Percentiles rank a stretch among this genome's conserved stretches.
These are phyloP conservation scores for Psammodynastes pulverulentus DNA, from an alignment of 2,113 vertebrate genomes.

Conservation along the genomic window DNA sequence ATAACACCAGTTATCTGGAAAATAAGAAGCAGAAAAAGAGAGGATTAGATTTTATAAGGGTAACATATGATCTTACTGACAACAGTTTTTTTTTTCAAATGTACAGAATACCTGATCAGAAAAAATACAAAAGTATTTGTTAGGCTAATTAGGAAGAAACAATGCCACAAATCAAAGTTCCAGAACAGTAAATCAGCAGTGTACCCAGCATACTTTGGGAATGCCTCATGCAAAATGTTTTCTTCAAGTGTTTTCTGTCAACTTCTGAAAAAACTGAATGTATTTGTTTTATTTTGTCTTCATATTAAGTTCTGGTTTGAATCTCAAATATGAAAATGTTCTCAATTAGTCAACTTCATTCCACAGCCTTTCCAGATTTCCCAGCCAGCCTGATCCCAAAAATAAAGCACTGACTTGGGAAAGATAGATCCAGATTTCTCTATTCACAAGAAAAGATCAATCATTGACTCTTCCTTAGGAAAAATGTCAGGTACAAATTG, in stretches of 20 bases:
- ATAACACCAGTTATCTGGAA: conserved; percentile 95
- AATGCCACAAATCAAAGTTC: neutral
- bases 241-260: neutral
- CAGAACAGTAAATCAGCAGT: neutral
- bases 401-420: neutral
- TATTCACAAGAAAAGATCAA: neutral
- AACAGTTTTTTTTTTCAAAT: neutral
- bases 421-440: neutral
- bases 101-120: neutral
- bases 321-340: neutral
- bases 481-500: neutral
- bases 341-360: neutral
- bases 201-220: neutral
- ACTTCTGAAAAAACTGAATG: neutral
- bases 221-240: neutral
- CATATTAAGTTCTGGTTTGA: neutral
- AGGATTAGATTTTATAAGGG: neutral
- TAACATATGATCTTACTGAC: neutral
- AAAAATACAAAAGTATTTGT: neutral
- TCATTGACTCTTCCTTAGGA: neutral
- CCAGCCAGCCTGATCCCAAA: neutral
- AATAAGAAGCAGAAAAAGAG: conserved; percentile 1
- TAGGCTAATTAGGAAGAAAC: neutral
- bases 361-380: neutral
- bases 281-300: neutral